Evolutionary conservation across 2,797 vertebrate genomes (phyloP).

Genomic region (Amniataba percoides): DNA sequence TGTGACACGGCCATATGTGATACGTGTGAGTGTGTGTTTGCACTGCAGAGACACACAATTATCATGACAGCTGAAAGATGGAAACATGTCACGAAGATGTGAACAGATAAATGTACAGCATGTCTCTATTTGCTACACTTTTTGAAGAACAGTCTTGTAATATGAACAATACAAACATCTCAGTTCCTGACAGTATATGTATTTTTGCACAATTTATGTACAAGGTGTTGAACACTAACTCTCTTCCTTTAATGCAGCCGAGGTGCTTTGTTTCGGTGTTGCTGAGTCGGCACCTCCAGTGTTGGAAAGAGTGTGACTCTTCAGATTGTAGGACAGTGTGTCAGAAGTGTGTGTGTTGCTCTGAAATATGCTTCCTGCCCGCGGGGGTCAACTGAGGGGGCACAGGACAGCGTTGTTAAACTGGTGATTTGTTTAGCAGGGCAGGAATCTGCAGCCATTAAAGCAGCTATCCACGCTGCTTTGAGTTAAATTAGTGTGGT

Average conservation of each 20-base stretch:
- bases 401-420: conserved; percentile 21
- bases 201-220: neutral
- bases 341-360: conserved; percentile 12
- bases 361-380: conserved; percentile 36
- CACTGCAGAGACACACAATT: neutral
- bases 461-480: neutral
- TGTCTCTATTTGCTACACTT: neutral
- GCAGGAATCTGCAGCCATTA: neutral
- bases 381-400: neutral
- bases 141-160: neutral
- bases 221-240: neutral
- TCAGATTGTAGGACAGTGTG: neutral
- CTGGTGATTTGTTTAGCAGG: neutral
- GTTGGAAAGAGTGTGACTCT: neutral
- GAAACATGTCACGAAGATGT: neutral
- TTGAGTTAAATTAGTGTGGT: neutral
- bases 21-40: neutral
- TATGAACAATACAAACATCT: neutral
- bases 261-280: neutral
- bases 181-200: neutral
- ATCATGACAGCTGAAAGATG: neutral
- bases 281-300: neutral
- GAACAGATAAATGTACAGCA: neutral
- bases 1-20: neutral
- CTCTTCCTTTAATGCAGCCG: neutral